Percentiles rank a stretch among this genome's conserved stretches.
These are phyloP conservation scores for Epizoanthus fatuus DNA, from an alignment of 92 coral and sea anemone genomes.

Conservation along the genomic window DNA sequence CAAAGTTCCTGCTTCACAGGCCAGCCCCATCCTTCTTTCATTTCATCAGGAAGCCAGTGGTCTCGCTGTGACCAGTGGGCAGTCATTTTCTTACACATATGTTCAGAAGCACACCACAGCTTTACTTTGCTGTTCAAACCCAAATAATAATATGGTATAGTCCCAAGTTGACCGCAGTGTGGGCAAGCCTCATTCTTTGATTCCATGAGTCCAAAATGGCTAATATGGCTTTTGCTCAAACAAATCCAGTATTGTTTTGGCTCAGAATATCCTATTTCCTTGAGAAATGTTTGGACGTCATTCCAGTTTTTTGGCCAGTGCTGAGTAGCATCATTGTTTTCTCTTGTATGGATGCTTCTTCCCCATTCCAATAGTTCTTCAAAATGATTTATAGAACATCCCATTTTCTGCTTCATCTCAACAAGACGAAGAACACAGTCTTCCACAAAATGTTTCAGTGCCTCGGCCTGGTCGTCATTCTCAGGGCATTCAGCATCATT, in stretches of 20 bases:
- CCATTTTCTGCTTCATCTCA: slow-evolving; percentile 54
- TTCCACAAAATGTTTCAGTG: slow-evolving; percentile 48
- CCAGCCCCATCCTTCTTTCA: slow-evolving; percentile 52
- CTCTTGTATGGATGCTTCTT: slow-evolving; percentile 16
- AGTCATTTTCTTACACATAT: slow-evolving; percentile 61
- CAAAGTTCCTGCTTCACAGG: slow-evolving; percentile 44
- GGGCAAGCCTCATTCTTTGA: slow-evolving; percentile 51
- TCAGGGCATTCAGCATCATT: slow-evolving; percentile 5
- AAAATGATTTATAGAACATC: slow-evolving; percentile 51
- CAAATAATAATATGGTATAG: slow-evolving; percentile 46
- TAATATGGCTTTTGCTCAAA: slow-evolving; percentile 50
- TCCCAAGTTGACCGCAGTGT: slow-evolving; percentile 54
- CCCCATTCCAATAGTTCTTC: slow-evolving; percentile 65
- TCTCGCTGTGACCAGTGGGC: slow-evolving; percentile 43
- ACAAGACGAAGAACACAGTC: slow-evolving; percentile 56
- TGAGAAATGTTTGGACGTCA: slow-evolving; percentile 44
- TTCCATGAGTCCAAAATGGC: slow-evolving; percentile 59
- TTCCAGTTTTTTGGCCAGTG: slow-evolving; percentile 67
- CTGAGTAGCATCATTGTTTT: slow-evolving; percentile 22
- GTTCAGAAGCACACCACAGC: slow-evolving; percentile 35
- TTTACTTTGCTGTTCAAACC: slow-evolving; percentile 35
- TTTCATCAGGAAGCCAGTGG: slow-evolving; percentile 60
- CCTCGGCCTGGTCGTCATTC: slow-evolving; percentile 36
- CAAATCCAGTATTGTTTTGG: slow-evolving; percentile 66
- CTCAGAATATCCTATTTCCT: slow-evolving; percentile 41